Evolutionary conservation across 2,888 invertebrate species (phyloP).

Genomic region (Ophion ellenae): DNA sequence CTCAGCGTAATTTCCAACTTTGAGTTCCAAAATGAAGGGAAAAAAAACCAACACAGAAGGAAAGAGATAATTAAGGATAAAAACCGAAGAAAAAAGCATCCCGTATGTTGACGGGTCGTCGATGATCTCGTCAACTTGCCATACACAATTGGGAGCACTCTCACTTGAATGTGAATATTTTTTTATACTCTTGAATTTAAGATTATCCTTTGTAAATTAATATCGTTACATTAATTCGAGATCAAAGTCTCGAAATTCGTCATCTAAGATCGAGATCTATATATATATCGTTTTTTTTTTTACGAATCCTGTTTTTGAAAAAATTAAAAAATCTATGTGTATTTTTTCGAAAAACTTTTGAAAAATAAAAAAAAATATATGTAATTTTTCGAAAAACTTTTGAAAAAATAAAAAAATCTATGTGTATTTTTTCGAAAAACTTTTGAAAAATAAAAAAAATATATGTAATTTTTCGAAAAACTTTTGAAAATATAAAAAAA

Average conservation of each 20-base stretch:
- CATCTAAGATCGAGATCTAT: not conserved
- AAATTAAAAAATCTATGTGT: not conserved
- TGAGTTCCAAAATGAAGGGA: constrained; percentile 59
- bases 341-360: not conserved
- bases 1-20: constrained; percentile 82
- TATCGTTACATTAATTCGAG: not conserved
- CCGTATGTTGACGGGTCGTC: constrained; percentile 32
- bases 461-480: no score
- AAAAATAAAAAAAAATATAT: not conserved
- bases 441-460: not conserved
- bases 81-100: not conserved
- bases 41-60: not conserved
- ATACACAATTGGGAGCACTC: constrained; percentile 50
- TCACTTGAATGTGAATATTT: constrained; percentile 51
- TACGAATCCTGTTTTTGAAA: not conserved
- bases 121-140: constrained; percentile 59
- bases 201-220: constrained; percentile 49
- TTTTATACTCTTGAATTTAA: constrained; percentile 11
- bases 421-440: no score
- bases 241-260: not conserved
- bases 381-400: no score
- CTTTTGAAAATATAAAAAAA: no score
- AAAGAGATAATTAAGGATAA: not conserved
- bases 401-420: not conserved
- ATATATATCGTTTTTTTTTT: not conserved